Evolutionary conservation across 2,113 vertebrate species (phyloP).

Genomic region (Salvelinus alpinus): DNA sequence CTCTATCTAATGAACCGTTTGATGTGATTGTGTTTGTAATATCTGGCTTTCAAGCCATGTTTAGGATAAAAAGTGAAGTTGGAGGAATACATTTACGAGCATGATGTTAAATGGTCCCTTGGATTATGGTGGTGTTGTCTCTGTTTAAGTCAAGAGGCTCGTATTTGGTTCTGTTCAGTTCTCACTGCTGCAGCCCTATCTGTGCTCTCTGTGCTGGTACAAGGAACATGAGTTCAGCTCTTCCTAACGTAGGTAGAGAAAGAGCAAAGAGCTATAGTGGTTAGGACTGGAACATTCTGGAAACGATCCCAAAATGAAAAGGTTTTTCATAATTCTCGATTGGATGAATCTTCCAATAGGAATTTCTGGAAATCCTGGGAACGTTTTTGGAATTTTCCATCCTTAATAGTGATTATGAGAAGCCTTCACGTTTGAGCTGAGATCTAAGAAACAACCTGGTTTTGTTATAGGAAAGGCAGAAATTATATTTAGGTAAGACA

Average conservation of each 20-base stretch:
- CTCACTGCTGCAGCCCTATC: neutral
- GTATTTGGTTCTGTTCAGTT: conserved; percentile 10
- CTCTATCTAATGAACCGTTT: neutral
- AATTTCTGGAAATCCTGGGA: too few relatives aligned
- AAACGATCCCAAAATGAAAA: too few relatives aligned
- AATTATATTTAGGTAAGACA: neutral
- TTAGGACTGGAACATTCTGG: too few relatives aligned
- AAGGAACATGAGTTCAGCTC: too few relatives aligned
- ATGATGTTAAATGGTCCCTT: conserved; percentile 13
- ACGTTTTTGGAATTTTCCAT: too few relatives aligned
- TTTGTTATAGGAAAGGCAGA: neutral
- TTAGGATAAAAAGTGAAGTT: neutral
- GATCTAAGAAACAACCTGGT: neutral
- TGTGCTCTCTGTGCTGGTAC: too few relatives aligned
- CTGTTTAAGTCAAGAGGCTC: neutral
- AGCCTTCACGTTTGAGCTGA: neutral
- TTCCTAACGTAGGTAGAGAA: too few relatives aligned
- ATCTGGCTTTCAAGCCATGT: neutral
- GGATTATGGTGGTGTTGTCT: neutral
- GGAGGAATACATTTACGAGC: neutral
- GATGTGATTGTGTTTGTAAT: neutral
- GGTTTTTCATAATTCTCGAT: too few relatives aligned
- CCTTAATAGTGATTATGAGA: neutral
- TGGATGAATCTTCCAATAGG: too few relatives aligned
- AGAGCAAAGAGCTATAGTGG: too few relatives aligned